A percentile compares a stretch with the other conserved stretches of the same genome.
These are phyloP conservation scores for Oryzias celebensis DNA, from an alignment of 2,113 vertebrate genomes.

Conservation along the genomic window DNA sequence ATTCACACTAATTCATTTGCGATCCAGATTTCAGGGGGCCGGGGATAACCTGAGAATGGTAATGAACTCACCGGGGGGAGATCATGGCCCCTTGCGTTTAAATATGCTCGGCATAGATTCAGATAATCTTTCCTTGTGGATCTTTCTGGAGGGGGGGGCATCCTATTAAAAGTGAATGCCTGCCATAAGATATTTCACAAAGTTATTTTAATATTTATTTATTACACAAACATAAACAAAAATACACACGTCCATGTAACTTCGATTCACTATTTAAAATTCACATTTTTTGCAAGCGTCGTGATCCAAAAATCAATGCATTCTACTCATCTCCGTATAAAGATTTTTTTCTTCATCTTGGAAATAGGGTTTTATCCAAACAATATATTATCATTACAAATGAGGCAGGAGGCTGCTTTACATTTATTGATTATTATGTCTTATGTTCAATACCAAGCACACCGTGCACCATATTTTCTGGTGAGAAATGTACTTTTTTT, in stretches of 20 bases:
- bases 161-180: slow-evolving; percentile 90
- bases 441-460: slow-evolving; percentile 46
- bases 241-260: slow-evolving; percentile 60
- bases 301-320: slow-evolving; percentile 75
- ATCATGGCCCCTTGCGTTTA: slow-evolving; percentile 91
- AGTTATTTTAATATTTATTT: slow-evolving; percentile 81
- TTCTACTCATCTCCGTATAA: slow-evolving; percentile 72
- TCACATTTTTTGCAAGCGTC: slow-evolving; percentile 74
- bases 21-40: slow-evolving; percentile 96
- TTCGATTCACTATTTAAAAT: slow-evolving; percentile 73
- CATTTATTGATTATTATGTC: slow-evolving; percentile 77
- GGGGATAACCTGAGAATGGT: slow-evolving; percentile 97
- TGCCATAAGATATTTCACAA: slow-evolving; percentile 84
- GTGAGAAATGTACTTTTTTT: slow-evolving; percentile 9
- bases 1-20: slow-evolving; percentile 99
- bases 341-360: slow-evolving; percentile 50
- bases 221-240: slow-evolving; percentile 67
- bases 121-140: slow-evolving; percentile 89
- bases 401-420: slow-evolving; percentile 67
- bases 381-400: slow-evolving; percentile 79
- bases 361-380: slow-evolving; percentile 69
- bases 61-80: slow-evolving; percentile 90
- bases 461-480: slow-evolving; percentile 22
- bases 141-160: slow-evolving; percentile 88
- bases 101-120: slow-evolving; percentile 96